Conservation (phyloP, 2,888 invertebrate species). For the Trisateles emortualis region DNA sequence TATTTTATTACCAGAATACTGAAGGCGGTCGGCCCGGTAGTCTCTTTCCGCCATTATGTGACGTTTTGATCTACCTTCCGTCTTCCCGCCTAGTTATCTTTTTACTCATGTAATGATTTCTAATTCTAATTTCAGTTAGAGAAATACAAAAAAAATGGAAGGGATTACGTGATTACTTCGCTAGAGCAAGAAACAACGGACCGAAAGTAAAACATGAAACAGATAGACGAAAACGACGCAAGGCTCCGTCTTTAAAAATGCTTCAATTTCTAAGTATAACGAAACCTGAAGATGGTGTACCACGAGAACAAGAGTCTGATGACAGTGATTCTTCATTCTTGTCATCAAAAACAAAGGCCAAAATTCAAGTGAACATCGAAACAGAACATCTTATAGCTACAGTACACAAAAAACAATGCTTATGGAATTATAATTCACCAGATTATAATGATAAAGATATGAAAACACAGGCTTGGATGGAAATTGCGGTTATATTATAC, state of each 20-base stretch:
- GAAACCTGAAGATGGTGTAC: slow-evolving; percentile 13
- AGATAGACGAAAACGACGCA: slow-evolving; percentile 19
- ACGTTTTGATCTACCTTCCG: too few relatives aligned
- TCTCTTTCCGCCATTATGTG: too few relatives aligned
- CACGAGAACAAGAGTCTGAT: slow-evolving; percentile 10
- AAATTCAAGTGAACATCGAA: slow-evolving; percentile 26
- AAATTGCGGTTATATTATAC: slow-evolving; percentile 38
- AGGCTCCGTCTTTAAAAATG: slow-evolving; percentile 22
- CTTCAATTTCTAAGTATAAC: slow-evolving; percentile 20
- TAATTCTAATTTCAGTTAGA: slow-evolving; percentile 8
- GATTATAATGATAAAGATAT: slow-evolving; percentile 40
- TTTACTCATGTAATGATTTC: too few relatives aligned
- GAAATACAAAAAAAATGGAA: slow-evolving; percentile 25
- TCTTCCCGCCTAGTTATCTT: too few relatives aligned
- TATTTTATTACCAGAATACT: too few relatives aligned
- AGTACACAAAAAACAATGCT: slow-evolving; percentile 40
- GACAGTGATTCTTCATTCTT: slow-evolving; percentile 18
- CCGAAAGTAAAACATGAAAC: slow-evolving; percentile 22
- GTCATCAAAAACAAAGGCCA: slow-evolving; percentile 11
- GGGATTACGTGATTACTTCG: slow-evolving; percentile 20
- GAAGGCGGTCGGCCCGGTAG: too few relatives aligned
- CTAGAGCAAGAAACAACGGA: slow-evolving; percentile 16
- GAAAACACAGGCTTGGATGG: slow-evolving; percentile 38
- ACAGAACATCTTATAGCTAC: slow-evolving; percentile 40
- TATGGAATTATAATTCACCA: slow-evolving; percentile 37